phyloP scores from a whole-genome alignment of 2,888 invertebrate species.

The Ormia ochracea region DNA sequence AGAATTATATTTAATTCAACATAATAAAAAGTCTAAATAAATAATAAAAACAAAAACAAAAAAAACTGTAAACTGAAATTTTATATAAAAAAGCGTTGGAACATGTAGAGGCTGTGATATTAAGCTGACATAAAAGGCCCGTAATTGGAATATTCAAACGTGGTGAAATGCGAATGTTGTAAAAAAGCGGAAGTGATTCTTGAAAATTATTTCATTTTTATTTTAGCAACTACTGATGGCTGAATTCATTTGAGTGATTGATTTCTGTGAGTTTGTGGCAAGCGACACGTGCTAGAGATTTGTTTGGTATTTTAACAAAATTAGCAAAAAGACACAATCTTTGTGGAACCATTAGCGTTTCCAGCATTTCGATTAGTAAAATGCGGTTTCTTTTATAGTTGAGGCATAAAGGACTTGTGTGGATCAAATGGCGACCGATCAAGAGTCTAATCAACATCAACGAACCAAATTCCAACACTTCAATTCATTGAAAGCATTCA shows the following conservation, averaged over 20 bases:
- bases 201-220: slow-evolving; percentile 6
- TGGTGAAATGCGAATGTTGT: slow-evolving; percentile 21
- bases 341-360: neutral
- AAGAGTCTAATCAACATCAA: too few species aligned
- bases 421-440: too few species aligned
- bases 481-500: too few species aligned
- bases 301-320: slow-evolving; percentile 20
- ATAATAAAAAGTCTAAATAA: slow-evolving; percentile 47
- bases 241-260: slow-evolving; percentile 50
- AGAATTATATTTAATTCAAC: slow-evolving; percentile 55
- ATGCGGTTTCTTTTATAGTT: too few species aligned
- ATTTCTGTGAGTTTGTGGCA: slow-evolving; percentile 54
- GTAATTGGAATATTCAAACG: slow-evolving; percentile 49
- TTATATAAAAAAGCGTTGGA: neutral
- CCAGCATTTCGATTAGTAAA: too few species aligned
- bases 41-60: too few species aligned
- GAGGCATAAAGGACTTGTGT: too few species aligned
- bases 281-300: slow-evolving; percentile 55
- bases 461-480: too few species aligned
- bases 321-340: neutral
- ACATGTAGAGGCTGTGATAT: slow-evolving; percentile 34
- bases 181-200: slow-evolving; percentile 35
- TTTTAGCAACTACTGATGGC: slow-evolving; percentile 1
- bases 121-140: slow-evolving; percentile 62
- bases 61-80: too few species aligned